Conservation (phyloP, 2,888 invertebrate genomes). For the Tribolium freemani region DNA sequence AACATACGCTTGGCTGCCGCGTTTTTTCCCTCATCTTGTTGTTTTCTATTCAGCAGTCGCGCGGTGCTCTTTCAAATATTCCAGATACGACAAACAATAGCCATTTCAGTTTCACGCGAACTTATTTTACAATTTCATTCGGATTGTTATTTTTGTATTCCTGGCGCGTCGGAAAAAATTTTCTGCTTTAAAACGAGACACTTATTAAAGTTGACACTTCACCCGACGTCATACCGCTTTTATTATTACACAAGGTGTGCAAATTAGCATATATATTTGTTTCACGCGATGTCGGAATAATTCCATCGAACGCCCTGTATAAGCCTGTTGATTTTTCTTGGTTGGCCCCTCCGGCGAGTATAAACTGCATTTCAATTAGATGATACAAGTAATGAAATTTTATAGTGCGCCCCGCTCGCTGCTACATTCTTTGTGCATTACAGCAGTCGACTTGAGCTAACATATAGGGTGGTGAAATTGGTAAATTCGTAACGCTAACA, state of each 20-base stretch:
- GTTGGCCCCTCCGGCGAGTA: slow-evolving; percentile 11
- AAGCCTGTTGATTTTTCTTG: slow-evolving; percentile 9
- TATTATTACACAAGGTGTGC: slow-evolving; percentile 36
- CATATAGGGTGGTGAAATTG: slow-evolving; percentile 68
- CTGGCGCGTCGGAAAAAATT: background rate
- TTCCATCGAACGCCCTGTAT: slow-evolving; percentile 3
- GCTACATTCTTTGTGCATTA: slow-evolving; percentile 67
- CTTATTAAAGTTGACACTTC: slow-evolving; percentile 26
- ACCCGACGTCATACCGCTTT: slow-evolving; percentile 18
- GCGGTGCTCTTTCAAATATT: slow-evolving; percentile 29
- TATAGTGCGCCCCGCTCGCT: slow-evolving; percentile 54
- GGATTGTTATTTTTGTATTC: slow-evolving; percentile 26
- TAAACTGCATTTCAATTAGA: slow-evolving; percentile 66
- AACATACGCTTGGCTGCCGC: slow-evolving; percentile 40
- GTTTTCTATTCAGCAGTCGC: slow-evolving; percentile 34
- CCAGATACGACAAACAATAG: slow-evolving; percentile 37
- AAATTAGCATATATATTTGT: slow-evolving; percentile 43
- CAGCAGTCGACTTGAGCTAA: slow-evolving; percentile 60
- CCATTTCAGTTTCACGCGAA: slow-evolving; percentile 28
- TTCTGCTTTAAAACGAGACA: background rate
- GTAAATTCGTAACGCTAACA: slow-evolving; percentile 70
- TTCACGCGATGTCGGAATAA: slow-evolving; percentile 18
- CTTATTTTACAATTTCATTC: slow-evolving; percentile 23
- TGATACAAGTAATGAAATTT: slow-evolving; percentile 66
- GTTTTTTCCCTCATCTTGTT: slow-evolving; percentile 32